phyloP scores from a whole-genome alignment of 2,797 vertebrate genomes.

The Sarcoramphus papa region DNA sequence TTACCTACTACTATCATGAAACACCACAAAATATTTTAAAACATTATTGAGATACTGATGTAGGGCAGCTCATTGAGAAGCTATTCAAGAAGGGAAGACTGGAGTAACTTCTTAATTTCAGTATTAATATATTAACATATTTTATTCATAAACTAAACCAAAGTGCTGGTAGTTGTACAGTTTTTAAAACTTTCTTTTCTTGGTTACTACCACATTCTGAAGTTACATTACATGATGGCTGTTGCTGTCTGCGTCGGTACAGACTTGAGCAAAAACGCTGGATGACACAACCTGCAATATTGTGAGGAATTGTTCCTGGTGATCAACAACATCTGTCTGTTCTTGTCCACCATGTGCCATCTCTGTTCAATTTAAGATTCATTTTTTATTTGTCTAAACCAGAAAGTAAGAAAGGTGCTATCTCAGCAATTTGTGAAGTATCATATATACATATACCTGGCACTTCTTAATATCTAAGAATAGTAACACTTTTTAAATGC shows the following conservation, averaged over 20 bases:
- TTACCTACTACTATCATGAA: background rate
- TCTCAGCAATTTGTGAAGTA: background rate
- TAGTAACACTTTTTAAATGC: background rate
- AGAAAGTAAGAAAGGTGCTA: background rate
- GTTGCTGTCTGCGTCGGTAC: background rate
- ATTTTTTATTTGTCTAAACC: background rate
- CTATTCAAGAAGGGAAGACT: background rate
- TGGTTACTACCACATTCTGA: background rate
- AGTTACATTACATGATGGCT: background rate
- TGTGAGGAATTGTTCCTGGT: background rate
- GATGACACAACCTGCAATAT: background rate
- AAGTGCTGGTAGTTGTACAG: background rate
- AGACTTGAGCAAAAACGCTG: background rate
- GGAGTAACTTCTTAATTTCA: background rate
- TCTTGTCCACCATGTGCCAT: background rate
- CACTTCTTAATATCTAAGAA: background rate
- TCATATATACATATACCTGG: background rate
- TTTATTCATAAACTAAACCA: background rate
- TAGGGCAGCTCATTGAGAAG: background rate
- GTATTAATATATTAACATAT: background rate
- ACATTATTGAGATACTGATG: background rate
- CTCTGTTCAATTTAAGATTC: background rate
- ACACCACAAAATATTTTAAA: background rate
- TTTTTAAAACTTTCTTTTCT: background rate
- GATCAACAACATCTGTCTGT: background rate